phyloP scores from a whole-genome alignment of 2,888 invertebrate genomes.

The Scaptodrosophila latifasciaeformis region DNA sequence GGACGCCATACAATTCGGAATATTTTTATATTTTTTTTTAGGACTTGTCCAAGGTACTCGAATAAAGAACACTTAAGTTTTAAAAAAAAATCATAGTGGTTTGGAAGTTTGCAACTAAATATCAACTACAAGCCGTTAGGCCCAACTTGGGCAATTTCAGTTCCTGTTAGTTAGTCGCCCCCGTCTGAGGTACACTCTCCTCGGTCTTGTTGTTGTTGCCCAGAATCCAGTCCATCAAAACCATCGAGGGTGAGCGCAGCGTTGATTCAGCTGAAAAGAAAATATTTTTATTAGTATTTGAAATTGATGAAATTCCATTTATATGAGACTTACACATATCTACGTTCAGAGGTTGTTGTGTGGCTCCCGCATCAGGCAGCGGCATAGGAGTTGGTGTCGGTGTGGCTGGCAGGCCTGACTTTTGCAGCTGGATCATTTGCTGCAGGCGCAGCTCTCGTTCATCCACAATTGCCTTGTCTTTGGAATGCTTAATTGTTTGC shows the following conservation, averaged over 20 bases:
- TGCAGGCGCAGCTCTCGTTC: conserved; percentile 86
- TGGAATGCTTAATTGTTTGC: conserved; percentile 83
- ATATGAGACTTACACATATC: conserved; percentile 79
- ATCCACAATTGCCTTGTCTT: conserved; percentile 84
- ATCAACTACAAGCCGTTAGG: neutral
- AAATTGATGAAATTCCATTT: neutral
- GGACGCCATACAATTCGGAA: conserved; percentile 21
- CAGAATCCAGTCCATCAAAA: conserved; percentile 87
- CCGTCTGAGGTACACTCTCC: conserved; percentile 20
- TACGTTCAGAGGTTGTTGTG: conserved; percentile 79
- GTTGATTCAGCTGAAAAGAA: conserved; percentile 82
- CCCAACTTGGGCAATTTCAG: neutral
- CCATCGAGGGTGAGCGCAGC: conserved; percentile 86
- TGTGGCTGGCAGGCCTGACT: conserved; percentile 76
- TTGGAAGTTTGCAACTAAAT: neutral
- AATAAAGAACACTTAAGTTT: conserved; percentile 40
- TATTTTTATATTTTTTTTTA: conserved; percentile 5
- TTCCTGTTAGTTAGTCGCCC: neutral
- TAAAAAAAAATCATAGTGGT: conserved; percentile 1
- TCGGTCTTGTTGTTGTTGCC: conserved; percentile 76
- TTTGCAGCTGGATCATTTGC: conserved; percentile 84
- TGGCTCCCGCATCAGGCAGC: conserved; percentile 8
- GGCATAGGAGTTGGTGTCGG: conserved; percentile 76
- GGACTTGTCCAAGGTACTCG: conserved; percentile 46
- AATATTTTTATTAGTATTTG: neutral